A percentile compares a stretch with the other conserved stretches of the same genome.
phyloP scores from a whole-genome alignment of 2,797 vertebrate genomes.

The Lagodon rhomboides region DNA sequence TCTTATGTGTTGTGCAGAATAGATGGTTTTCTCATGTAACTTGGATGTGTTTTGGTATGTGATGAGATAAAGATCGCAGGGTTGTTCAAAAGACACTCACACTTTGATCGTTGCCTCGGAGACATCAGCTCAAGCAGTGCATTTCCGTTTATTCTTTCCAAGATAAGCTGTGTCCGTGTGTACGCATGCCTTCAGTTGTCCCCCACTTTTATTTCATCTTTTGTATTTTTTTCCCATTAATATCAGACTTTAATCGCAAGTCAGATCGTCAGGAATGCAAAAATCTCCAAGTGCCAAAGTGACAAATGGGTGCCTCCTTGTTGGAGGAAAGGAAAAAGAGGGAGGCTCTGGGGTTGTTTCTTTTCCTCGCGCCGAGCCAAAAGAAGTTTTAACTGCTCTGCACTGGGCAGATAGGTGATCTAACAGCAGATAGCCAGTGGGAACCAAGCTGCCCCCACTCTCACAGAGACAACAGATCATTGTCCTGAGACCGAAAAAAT shows the following conservation, averaged over 20 bases:
- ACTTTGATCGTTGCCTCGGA: slow-evolving; percentile 57
- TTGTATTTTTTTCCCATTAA: neutral
- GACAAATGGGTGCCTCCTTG: slow-evolving; percentile 3
- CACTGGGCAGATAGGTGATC: slow-evolving; percentile 61
- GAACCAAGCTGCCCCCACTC: slow-evolving; percentile 62
- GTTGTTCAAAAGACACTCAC: slow-evolving; percentile 44
- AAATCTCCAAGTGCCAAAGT: neutral
- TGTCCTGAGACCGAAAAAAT: slow-evolving; percentile 52
- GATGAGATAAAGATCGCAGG: slow-evolving; percentile 52
- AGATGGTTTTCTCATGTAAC: neutral
- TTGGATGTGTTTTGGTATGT: slow-evolving; percentile 37
- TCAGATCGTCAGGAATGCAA: slow-evolving; percentile 1
- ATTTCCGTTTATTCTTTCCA: slow-evolving; percentile 36
- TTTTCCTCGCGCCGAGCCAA: slow-evolving; percentile 48
- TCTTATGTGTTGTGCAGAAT: neutral
- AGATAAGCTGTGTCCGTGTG: slow-evolving; percentile 50
- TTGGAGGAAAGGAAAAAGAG: slow-evolving; percentile 35
- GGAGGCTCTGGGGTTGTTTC: slow-evolving; percentile 54
- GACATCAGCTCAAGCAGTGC: slow-evolving; percentile 26
- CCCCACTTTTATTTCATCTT: neutral
- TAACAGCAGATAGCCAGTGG: slow-evolving; percentile 68
- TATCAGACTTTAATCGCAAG: neutral
- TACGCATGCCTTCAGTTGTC: neutral
- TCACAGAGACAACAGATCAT: slow-evolving; percentile 63
- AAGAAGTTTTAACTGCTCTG: slow-evolving; percentile 43